Evolutionary conservation across 2,113 vertebrate species (phyloP).

Genomic region (Lipophrys pholis): DNA sequence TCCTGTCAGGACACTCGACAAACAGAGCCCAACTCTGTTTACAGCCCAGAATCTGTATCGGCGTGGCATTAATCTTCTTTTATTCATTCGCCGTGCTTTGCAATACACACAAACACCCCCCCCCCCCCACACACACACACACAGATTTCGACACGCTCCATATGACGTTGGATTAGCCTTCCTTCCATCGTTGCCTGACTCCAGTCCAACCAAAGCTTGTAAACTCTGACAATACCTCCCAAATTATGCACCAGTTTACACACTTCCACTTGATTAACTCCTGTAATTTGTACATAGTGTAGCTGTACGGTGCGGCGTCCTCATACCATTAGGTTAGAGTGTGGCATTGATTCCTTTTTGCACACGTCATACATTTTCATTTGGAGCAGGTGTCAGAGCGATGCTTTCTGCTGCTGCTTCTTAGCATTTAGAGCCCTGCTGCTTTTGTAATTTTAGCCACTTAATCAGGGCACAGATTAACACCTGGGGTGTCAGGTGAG

Average conservation of each 20-base stretch:
- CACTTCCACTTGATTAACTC: constrained; percentile 15
- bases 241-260: constrained; percentile 6
- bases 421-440: constrained; percentile 47
- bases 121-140: too few species aligned
- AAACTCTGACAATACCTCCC: constrained; percentile 15
- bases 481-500: constrained; percentile 49
- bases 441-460: constrained; percentile 49
- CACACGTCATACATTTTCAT: constrained; percentile 46
- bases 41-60: constrained; percentile 31
- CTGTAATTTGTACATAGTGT: constrained; percentile 20
- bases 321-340: neutral
- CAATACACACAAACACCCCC: constrained; percentile 16
- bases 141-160: neutral
- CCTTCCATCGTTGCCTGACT: constrained; percentile 16
- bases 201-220: neutral
- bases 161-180: constrained; percentile 28
- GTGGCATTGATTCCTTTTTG: constrained; percentile 35
- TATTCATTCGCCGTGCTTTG: constrained; percentile 16
- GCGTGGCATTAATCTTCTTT: constrained; percentile 45
- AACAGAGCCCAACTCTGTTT: constrained; percentile 40
- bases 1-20: constrained; percentile 52
- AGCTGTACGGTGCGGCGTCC: neutral
- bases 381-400: constrained; percentile 47
- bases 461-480: constrained; percentile 51
- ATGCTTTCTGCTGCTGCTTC: constrained; percentile 1